These are phyloP conservation scores for Thryonomys swinderianus DNA, from an alignment of 2,113 vertebrate genomes.

Conservation along the genomic window DNA sequence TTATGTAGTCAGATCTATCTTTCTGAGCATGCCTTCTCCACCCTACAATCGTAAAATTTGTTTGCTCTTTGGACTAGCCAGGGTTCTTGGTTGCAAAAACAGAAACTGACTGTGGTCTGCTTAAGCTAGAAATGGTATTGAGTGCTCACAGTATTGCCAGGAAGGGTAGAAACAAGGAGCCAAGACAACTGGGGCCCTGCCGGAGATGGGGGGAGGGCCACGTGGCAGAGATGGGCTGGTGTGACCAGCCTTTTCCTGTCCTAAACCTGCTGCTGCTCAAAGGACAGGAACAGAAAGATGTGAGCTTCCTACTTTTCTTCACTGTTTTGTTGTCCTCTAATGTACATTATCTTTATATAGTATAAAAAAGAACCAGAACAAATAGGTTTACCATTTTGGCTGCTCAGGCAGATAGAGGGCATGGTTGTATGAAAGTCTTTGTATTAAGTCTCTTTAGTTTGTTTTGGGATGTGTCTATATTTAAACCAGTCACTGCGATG, in stretches of 20 bases:
- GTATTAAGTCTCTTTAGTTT: not conserved
- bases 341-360: not conserved
- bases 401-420: not conserved
- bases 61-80: slow-evolving; percentile 23
- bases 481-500: not conserved
- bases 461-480: not conserved
- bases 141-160: not conserved
- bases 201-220: not conserved
- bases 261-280: not conserved
- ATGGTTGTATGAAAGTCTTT: not conserved
- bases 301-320: slow-evolving; percentile 20
- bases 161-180: slow-evolving; percentile 20
- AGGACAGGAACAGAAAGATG: not conserved
- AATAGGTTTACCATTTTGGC: not conserved
- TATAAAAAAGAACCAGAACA: not conserved
- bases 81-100: slow-evolving; percentile 49
- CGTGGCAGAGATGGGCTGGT: not conserved
- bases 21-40: slow-evolving; percentile 8
- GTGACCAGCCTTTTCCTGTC: not conserved
- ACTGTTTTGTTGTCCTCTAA: slow-evolving; percentile 17
- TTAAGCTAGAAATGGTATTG: slow-evolving; percentile 20
- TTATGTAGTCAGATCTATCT: not conserved
- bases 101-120: slow-evolving; percentile 19
- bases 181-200: not conserved
- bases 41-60: not conserved